Percentiles rank a stretch among this genome's conserved stretches.
Evolutionary conservation across 2,113 vertebrate species (phyloP).

Genomic region (Cisticola juncidis): DNA sequence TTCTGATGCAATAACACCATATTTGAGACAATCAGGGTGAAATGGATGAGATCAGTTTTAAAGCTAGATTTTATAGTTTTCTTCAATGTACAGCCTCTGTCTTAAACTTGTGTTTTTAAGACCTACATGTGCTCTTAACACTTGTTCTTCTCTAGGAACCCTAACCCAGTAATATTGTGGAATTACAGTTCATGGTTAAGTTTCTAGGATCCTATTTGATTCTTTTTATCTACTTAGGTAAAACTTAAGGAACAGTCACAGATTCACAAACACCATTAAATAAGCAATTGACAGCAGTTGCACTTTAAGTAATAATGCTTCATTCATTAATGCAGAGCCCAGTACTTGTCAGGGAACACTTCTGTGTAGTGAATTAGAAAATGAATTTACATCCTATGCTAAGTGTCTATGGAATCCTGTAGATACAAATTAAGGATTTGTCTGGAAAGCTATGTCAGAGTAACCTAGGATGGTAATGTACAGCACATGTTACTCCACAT

Average conservation of each 20-base stretch:
- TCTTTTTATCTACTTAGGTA: neutral
- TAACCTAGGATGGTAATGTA: neutral
- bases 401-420: neutral
- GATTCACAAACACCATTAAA: neutral
- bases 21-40: neutral
- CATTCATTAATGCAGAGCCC: neutral
- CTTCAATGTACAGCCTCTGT: neutral
- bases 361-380: neutral
- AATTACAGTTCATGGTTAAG: neutral
- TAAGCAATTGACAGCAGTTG: neutral
- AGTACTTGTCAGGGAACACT: neutral
- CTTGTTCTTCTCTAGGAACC: neutral
- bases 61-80: neutral
- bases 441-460: neutral
- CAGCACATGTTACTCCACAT: neutral
- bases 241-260: neutral
- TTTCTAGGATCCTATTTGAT: neutral
- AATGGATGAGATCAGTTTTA: neutral
- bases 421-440: neutral
- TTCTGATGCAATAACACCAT: neutral
- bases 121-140: neutral
- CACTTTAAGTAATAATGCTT: neutral
- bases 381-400: neutral
- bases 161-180: neutral
- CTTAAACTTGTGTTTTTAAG: neutral